Evolutionary conservation across 2,113 vertebrate species (phyloP).

Genomic region (Antechinus stuartii): DNA sequence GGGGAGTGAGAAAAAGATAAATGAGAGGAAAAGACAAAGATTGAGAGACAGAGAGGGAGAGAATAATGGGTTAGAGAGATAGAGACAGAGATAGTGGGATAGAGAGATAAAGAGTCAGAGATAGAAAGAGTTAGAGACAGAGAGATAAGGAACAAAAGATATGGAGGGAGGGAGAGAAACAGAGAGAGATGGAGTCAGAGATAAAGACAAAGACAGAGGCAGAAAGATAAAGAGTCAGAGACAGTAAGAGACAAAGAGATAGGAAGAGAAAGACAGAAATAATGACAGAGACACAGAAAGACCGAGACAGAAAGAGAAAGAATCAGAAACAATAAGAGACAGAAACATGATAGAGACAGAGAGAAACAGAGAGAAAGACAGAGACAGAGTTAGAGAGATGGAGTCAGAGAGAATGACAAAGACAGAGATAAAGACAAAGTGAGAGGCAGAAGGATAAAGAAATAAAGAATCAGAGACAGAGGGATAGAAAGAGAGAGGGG

Average conservation of each 20-base stretch:
- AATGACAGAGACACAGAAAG: neutral
- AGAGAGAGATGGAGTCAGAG: too few relatives aligned
- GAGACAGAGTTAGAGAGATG: too few relatives aligned
- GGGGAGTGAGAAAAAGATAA: neutral
- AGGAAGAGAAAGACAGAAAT: too few relatives aligned
- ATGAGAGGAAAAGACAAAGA: neutral
- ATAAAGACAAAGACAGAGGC: neutral
- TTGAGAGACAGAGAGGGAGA: fast-evolving
- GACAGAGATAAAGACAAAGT: too few relatives aligned
- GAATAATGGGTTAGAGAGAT: neutral
- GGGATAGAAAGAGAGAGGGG: too few relatives aligned
- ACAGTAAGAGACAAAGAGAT: neutral
- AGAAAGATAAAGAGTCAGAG: neutral
- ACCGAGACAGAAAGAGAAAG: neutral
- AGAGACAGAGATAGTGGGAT: neutral
- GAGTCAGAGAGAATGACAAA: too few relatives aligned
- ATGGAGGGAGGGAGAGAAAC: neutral
- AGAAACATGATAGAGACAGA: neutral
- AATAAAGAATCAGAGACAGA: too few relatives aligned
- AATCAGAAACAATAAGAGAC: fast-evolving
- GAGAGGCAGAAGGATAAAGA: neutral
- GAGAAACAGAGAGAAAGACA: neutral
- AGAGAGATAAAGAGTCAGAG: neutral
- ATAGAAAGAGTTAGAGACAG: neutral
- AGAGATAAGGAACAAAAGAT: neutral